Conservation (phyloP, 2,888 invertebrate genomes). For the Tenthredo scrophulariae region DNA sequence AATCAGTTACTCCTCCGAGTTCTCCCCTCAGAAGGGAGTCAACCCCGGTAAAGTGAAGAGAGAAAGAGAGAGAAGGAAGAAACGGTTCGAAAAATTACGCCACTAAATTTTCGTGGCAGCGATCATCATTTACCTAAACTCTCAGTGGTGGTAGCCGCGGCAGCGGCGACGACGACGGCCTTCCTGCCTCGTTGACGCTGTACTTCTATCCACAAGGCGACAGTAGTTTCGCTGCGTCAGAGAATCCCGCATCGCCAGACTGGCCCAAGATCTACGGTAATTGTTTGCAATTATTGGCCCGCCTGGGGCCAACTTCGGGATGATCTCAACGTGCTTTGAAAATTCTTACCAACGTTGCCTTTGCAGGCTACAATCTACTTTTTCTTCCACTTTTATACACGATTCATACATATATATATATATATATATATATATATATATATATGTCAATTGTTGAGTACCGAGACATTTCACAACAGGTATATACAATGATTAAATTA, state of each 20-base stretch:
- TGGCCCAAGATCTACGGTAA: conserved; percentile 67
- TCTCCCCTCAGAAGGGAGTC: conserved; percentile 47
- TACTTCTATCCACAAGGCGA: conserved; percentile 29
- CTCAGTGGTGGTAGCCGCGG: conserved; percentile 44
- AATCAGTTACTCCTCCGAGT: conserved; percentile 67
- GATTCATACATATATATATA: not conserved
- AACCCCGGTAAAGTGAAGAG: conserved; percentile 47
- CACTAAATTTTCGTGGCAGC: conserved; percentile 73
- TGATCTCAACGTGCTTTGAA: conserved; percentile 64
- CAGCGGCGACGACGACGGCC: not conserved
- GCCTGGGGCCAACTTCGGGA: conserved; percentile 65
- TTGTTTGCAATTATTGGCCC: conserved; percentile 71
- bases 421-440: no score
- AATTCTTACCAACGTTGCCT: conserved; percentile 63
- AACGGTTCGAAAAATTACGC: conserved; percentile 71
- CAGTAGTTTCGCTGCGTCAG: conserved; percentile 16
- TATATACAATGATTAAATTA: no score
- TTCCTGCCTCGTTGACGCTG: conserved; percentile 31
- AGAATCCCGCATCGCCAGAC: not conserved
- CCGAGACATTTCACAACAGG: no score
- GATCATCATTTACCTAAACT: conserved; percentile 74
- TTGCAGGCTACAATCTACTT: not conserved
- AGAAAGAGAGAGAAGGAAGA: conserved; percentile 35
- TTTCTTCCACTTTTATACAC: not conserved
- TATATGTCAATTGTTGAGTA: no score